These are phyloP conservation scores for Fragum fragum DNA, from an alignment of 2,888 invertebrate species.

Conservation along the genomic window DNA sequence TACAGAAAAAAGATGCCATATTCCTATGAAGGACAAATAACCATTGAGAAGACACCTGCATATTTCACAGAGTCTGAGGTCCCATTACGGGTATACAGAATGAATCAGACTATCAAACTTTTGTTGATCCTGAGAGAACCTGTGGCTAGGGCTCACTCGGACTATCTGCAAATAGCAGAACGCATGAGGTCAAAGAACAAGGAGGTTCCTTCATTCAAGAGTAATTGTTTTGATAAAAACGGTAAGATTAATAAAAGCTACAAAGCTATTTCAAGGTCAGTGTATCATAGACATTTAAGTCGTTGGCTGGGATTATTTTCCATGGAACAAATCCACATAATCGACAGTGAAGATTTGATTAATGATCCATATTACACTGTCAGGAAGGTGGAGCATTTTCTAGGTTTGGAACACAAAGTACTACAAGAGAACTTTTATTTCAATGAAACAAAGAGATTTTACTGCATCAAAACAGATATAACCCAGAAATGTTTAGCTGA, in stretches of 20 bases:
- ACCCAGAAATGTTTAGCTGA: conserved; percentile 94
- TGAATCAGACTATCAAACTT: conserved; percentile 96
- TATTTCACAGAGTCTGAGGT: conserved; percentile 98
- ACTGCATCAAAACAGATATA: conserved; percentile 90
- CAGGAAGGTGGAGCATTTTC: conserved; percentile 78
- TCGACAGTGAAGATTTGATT: conserved; percentile 89
- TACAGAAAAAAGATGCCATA: conserved; percentile 94
- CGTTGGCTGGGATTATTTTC: conserved; percentile 97
- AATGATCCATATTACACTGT: conserved; percentile 76
- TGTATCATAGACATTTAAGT: conserved; percentile 91
- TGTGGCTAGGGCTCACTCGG: conserved; percentile 97
- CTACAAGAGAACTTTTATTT: conserved; percentile 95
- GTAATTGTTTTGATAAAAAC: conserved; percentile 82
- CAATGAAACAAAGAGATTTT: conserved; percentile 98
- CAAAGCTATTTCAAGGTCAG: conserved; percentile 85
- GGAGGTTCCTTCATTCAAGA: conserved; percentile 83
- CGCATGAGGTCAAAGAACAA: conserved; percentile 70
- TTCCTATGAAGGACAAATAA: conserved; percentile 96
- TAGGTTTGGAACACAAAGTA: conserved; percentile 77
- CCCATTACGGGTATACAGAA: conserved; percentile 96
- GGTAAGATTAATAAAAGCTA: conserved; percentile 86
- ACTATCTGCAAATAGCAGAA: conserved; percentile 95
- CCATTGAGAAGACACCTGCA: conserved; percentile 98
- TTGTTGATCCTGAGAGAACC: conserved; percentile 98
- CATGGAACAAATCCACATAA: conserved; percentile 95